Evolutionary conservation across 1,140 invertebrate genomes (phyloP).

Genomic region (Papilio polytes): DNA sequence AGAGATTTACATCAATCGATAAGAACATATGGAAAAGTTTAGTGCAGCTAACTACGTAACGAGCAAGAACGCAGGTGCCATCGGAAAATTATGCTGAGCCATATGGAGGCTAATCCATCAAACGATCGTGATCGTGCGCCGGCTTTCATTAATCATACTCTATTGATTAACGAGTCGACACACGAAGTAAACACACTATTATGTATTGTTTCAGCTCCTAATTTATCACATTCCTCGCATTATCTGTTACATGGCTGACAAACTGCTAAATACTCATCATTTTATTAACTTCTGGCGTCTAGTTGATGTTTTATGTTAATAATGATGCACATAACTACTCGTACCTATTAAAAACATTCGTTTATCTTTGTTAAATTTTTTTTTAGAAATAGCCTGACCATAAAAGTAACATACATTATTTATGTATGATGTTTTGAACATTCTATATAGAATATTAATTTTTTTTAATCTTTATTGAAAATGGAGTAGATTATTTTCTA

Average conservation of each 20-base stretch:
- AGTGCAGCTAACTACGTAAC: conserved; percentile 44
- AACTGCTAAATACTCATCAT: conserved; percentile 15
- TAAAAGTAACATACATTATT: not conserved
- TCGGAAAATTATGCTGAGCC: conserved; percentile 78
- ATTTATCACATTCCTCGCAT: conserved; percentile 35
- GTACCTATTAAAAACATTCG: too few species aligned
- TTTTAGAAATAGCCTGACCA: too few species aligned
- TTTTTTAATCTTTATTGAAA: conserved; percentile 3
- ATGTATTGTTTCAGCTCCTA: conserved; percentile 42
- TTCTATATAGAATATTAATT: not conserved
- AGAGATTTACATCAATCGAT: not conserved
- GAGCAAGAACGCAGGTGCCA: conserved; percentile 68
- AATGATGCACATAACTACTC: too few species aligned
- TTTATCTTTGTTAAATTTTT: not conserved
- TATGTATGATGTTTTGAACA: too few species aligned
- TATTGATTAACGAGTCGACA: conserved; percentile 80
- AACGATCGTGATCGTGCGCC: conserved; percentile 69
- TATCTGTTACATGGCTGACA: conserved; percentile 20
- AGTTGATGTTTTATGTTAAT: not conserved
- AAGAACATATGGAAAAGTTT: conserved; percentile 19
- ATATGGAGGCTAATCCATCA: conserved; percentile 81
- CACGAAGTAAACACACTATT: conserved; percentile 66
- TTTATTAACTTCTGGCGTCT: not conserved
- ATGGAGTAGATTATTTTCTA: not conserved
- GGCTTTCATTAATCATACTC: conserved; percentile 79